Base-by-base conservation (phyloP, 2,797 vertebrate species). In the Urosaurus nigricauda region DNA sequence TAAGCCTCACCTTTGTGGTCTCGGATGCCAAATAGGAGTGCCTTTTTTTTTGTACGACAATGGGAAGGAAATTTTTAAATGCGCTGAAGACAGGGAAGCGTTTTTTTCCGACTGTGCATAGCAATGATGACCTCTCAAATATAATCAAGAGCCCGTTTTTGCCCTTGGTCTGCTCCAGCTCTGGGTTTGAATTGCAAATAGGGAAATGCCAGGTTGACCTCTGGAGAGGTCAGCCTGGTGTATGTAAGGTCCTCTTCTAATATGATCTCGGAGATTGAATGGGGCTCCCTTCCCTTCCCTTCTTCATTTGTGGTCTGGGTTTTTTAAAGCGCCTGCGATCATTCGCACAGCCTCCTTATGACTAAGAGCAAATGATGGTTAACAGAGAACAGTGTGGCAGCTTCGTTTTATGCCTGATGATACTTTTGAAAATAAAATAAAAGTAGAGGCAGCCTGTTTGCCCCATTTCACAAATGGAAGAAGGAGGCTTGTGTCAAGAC, bases 121-220 rank as follows among this genome's bases (percentile, higher is more conserved):
- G 96, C 96, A 96, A 95, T 96, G 94, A 91, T 96, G 97, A 97
- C 97, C 97, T 96, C 94, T 87, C 92, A 95, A 95, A 96, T 96
- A 96, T 96, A 96, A 97, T 97, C 96, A 97, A 96, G 96, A 97
- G 96, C 95, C 96, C 95, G 93, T 58, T 94, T 56, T 95, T 95
- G 96, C 96, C 97, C 97, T 95, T 93, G 93, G 94, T 93, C 93
- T 92, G 91, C 96, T 96, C 95, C 93, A 88, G 94, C 95, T 92
- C 96, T 93, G 93, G 95, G 96, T 97, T 97, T 97, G 96, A 97
- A 97, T 97, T 97, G 96, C 97, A 97, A 97, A 97, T 97, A 95
- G 95, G 74, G 96, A 93, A 96, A 94, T 92, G 95, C 92, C 90
- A 95, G 93, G 95, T 96, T 88, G 95, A 96, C 96, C 96, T 95